Evolutionary conservation across 2,888 invertebrate species (phyloP), one percentile per base, ranked within the genome.

Genomic region (Limnephilus rhombicus): DNA sequence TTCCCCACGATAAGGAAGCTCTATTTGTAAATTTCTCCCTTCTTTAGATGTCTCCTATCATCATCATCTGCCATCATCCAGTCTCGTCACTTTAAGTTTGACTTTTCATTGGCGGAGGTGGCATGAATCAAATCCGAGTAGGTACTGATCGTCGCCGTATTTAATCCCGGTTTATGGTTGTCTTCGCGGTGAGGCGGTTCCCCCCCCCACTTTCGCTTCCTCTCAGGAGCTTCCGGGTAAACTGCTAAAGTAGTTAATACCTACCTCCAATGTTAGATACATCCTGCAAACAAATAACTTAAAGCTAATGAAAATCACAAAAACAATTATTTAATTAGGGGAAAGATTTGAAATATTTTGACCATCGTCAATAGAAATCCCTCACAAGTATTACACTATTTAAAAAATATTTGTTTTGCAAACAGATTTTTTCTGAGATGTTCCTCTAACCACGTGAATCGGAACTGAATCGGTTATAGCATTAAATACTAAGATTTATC

Each of bases 51-150:
- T 5, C 85, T 37, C n/a, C 85, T 85, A 41, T 85, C 85, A 86
- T 86, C 68, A 18, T 68, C 24, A 68, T 68, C 68, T 24, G 24
- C 68, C 68, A 24, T 24, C 68, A 68, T n/a, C 68, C 80, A 37
- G 88, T 3, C 34, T 37, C 68, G 88, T 89, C 80, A 89, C 88
- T 37, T 89, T 34, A 18, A 18, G 80, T 89, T 89, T 41, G 13
- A 37, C 34, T 89, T 80, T 89, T 15, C 37, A 80, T 89, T 89
- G 88, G 88, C 88, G 88, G n/a, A 80, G 18, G 80, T 37, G 41
- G 80, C 80, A 80, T 89, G n/a, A 89, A 89, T 89, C 88, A 89
- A 89, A 89, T 83, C 83, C 83, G 37, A 11, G 37, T 13, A 41
- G 37, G 34, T 18, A 37, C 41, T 68, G 68, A 49, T 34, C n/a